Evolutionary conservation across 2,888 invertebrate species (phyloP).

Genomic region (Oscheius sp.): DNA sequence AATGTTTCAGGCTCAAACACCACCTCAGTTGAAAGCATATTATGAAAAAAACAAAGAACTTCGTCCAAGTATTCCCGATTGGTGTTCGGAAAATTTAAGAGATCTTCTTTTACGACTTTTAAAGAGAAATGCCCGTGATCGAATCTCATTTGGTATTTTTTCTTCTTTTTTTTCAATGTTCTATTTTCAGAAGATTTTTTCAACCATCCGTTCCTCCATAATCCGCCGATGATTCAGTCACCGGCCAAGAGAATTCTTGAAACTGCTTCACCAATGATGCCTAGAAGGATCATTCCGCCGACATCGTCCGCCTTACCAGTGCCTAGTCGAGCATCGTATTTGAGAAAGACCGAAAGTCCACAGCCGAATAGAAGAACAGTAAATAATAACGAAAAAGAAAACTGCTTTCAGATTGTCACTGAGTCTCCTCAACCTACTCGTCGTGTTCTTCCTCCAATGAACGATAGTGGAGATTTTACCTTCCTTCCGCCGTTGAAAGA

Average conservation of each 20-base stretch:
- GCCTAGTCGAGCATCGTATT: conserved; percentile 32
- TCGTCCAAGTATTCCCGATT: conserved; percentile 81
- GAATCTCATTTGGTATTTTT: conserved; percentile 85
- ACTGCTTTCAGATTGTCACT: conserved; percentile 18
- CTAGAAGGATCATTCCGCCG: conserved; percentile 39
- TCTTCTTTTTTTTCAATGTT: not conserved
- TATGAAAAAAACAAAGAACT: conserved; percentile 86
- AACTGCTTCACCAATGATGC: conserved; percentile 31
- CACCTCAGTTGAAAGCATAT: conserved; percentile 93
- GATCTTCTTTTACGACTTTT: conserved; percentile 82
- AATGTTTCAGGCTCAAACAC: conserved; percentile 85
- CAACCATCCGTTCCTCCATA: conserved; percentile 83
- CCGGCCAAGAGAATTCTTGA: conserved; percentile 62
- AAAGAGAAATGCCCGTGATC: conserved; percentile 89
- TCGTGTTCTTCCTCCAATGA: conserved; percentile 43
- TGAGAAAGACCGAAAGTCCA: conserved; percentile 26
- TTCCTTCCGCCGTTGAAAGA: conserved; percentile 63
- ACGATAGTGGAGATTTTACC: conserved; percentile 69
- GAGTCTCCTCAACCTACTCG: conserved; percentile 40
- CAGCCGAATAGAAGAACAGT: conserved; percentile 30
- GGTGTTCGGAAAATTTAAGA: conserved; percentile 88
- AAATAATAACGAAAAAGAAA: not conserved
- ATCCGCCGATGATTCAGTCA: conserved; percentile 42
- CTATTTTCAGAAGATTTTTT: conserved; percentile 83
- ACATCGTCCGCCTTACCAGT: conserved; percentile 43